Evolutionary conservation across 2,113 vertebrate genomes (phyloP).

Genomic region (Centropus unirufus): DNA sequence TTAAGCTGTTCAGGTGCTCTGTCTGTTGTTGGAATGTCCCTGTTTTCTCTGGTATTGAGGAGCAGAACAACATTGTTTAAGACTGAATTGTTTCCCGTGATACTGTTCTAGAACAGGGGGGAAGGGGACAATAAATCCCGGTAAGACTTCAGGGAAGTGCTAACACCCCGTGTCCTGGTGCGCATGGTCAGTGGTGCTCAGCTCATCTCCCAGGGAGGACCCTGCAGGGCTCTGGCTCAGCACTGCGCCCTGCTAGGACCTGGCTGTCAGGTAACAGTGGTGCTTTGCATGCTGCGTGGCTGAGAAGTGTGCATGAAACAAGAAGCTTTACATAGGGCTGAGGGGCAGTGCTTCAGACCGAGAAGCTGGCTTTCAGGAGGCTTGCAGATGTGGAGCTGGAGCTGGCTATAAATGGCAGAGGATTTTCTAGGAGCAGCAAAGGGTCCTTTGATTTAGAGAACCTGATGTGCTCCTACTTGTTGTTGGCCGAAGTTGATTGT

Average conservation of each 20-base stretch:
- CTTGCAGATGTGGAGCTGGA: not conserved
- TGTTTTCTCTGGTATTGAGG: not conserved
- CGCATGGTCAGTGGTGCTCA: rapidly evolving
- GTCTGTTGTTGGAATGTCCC: not conserved
- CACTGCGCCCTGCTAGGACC: rapidly evolving
- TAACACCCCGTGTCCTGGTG: not conserved
- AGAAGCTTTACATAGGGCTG: rapidly evolving
- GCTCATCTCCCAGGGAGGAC: not conserved
- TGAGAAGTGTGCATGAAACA: rapidly evolving
- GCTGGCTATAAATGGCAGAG: not conserved
- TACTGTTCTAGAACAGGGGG: not conserved
- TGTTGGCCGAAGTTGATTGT: not conserved
- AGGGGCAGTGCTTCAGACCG: not conserved
- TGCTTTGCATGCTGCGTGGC: rapidly evolving
- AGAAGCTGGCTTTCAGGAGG: not conserved
- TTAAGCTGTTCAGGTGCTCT: not conserved
- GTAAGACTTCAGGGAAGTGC: not conserved
- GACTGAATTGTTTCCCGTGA: not conserved
- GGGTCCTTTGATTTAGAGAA: not conserved
- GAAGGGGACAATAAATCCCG: rapidly evolving
- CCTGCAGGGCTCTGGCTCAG: not conserved
- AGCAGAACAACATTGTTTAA: not conserved
- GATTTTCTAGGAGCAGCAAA: not conserved
- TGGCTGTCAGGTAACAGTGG: too few species aligned
- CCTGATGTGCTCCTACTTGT: not conserved